Evolutionary conservation across 2,113 vertebrate genomes (phyloP).

Genomic region (Donacobius atricapilla): DNA sequence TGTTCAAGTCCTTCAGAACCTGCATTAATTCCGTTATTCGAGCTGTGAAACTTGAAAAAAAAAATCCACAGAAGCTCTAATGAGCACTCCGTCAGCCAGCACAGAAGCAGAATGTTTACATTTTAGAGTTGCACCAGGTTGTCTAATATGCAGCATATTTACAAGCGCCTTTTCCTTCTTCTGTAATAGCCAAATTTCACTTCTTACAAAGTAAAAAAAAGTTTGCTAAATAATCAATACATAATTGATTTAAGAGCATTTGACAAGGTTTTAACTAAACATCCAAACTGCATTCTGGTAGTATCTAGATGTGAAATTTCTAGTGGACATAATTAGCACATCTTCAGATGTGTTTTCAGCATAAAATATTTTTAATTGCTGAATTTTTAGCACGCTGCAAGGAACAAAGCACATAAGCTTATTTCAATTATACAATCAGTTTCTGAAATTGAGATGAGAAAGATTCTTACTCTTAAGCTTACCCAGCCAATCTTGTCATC

Average conservation of each 20-base stretch:
- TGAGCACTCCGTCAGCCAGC: background rate
- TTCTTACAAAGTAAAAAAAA: background rate
- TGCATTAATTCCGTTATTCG: conserved; percentile 95
- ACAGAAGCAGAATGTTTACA: background rate
- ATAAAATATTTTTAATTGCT: background rate
- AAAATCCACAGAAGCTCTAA: background rate
- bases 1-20: conserved; percentile 92
- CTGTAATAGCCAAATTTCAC: background rate
- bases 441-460: background rate
- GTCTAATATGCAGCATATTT: background rate
- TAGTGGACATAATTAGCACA: background rate
- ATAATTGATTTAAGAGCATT: background rate
- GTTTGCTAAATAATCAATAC: background rate
- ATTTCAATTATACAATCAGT: background rate
- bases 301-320: background rate
- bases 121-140: background rate
- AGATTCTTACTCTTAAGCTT: conserved; percentile 14
- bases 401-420: background rate
- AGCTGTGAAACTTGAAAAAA: conserved; percentile 85
- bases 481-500: conserved; percentile 97
- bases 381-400: background rate
- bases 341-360: background rate
- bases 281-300: background rate
- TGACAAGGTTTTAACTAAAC: background rate
- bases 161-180: background rate